A percentile compares a stretch with the other conserved stretches of the same genome.
Evolutionary conservation across 2,113 vertebrate genomes (phyloP).

Genomic region (Anguilla japonica): DNA sequence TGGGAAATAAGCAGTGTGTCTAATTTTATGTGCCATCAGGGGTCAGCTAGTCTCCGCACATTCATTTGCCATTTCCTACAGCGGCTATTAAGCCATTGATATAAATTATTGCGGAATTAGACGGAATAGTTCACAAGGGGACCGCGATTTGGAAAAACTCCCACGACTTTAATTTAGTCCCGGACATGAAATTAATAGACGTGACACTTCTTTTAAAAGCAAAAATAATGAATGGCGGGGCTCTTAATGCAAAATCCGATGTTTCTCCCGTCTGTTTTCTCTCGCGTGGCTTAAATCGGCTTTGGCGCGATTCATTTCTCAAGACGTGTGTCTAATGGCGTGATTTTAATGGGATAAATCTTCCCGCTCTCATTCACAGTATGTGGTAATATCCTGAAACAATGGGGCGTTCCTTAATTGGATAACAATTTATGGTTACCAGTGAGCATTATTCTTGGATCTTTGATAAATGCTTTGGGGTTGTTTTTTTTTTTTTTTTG

Average conservation of each 20-base stretch:
- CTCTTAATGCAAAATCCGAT: background rate
- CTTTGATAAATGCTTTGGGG: background rate
- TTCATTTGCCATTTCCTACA: conserved; percentile 20
- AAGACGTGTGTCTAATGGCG: background rate
- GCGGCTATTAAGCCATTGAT: conserved; percentile 21
- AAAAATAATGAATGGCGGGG: background rate
- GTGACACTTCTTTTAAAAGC: background rate
- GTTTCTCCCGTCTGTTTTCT: background rate
- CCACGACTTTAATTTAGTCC: background rate
- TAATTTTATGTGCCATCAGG: conserved; percentile 21
- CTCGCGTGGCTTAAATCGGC: background rate
- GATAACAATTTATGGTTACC: background rate
- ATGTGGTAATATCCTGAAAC: background rate
- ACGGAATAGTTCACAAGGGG: conserved; percentile 26
- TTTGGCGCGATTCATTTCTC: background rate
- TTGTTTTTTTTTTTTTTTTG: background rate
- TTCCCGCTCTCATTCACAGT: background rate
- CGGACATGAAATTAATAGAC: background rate
- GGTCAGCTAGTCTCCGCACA: conserved; percentile 21
- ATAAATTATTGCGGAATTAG: conserved; percentile 19
- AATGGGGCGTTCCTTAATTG: background rate
- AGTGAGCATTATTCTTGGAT: background rate
- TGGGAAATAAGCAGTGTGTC: background rate
- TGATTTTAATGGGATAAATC: background rate
- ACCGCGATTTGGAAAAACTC: background rate